Evolutionary conservation across 2,797 vertebrate genomes (phyloP), one percentile per base, ranked within the genome.

Genomic region (Spea hammondii): DNA sequence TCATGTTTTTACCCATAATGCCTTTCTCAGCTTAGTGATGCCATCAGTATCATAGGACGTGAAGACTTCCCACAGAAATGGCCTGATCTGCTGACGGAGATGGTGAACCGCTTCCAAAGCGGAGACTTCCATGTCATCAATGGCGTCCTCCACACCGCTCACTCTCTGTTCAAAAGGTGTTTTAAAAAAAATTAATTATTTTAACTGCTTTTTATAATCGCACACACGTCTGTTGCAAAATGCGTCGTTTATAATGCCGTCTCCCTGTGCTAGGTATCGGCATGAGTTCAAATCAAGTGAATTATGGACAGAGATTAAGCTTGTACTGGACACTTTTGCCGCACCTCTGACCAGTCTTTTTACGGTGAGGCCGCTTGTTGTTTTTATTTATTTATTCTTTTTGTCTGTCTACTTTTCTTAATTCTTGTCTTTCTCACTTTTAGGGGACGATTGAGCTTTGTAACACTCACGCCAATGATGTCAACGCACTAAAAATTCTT

Each of bases 221-320:
- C 2, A 32, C 32, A 32, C 32, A 32, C 1, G 32, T 32, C 32
- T 32, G 2, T 32, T 2, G 32, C 32, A 32, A 32, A 32, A 32
- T 32, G 32, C 32, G 3, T 3, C 32, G 32, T 32, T 32, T 32
- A 32, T 2, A 32, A 69, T 64, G 5, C 5, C 4, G 6, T 72
- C 5, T 67, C 68, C 55, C 9, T 83, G 85, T 86, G 46, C 68
- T 68, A 99, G 98, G 88, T 99, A 99, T 79, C 96, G 98, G 7
- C 98, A 99, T 82, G 98, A 99, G 85, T 99, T 99, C 87, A 99
- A 99, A 85, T 99, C 98, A 79, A 99, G 98, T 59, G 98, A 99
- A 83, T 90, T 99, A 79, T 99, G 98, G 98, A 88, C 93, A 48
- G 98, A 99, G 89, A 99, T 99, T 86, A 99, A 99, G 88, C 93